Conservation (phyloP, 2,113 vertebrate species). For the Dasyornis broadbenti region DNA sequence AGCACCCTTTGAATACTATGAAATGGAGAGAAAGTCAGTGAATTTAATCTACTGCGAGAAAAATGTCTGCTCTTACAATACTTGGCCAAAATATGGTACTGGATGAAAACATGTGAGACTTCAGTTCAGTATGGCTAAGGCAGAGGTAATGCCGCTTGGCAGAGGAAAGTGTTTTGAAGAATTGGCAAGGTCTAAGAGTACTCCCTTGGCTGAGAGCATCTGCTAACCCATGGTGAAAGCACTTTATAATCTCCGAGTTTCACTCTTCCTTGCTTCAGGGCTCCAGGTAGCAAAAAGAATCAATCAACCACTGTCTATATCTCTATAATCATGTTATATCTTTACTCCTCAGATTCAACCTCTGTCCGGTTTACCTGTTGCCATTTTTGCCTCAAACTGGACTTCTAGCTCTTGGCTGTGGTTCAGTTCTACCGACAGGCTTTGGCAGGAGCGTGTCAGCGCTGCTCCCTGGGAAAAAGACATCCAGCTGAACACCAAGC, state of each 20-base stretch:
- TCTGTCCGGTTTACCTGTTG: neutral
- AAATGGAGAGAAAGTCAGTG: neutral
- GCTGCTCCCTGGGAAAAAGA: neutral
- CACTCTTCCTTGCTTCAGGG: neutral
- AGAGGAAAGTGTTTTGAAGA: constrained; percentile 23
- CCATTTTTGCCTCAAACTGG: neutral
- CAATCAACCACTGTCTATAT: neutral
- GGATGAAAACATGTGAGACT: constrained; percentile 5
- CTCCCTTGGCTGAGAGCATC: constrained; percentile 43
- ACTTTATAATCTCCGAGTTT: neutral
- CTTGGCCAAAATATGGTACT: constrained; percentile 28
- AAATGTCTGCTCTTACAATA: neutral
- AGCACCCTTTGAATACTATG: neutral
- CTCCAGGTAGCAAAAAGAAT: neutral
- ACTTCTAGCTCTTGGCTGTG: neutral
- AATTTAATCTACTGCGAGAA: neutral
- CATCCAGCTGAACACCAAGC: neutral
- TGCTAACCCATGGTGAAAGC: neutral
- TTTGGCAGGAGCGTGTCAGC: neutral
- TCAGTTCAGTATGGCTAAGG: neutral
- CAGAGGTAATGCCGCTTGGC: constrained; percentile 37
- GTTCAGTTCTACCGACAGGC: neutral
- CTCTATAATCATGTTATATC: neutral
- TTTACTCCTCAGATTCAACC: neutral
- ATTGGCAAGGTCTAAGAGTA: constrained; percentile 25